A percentile compares a stretch with the other conserved stretches of the same genome.
Conservation (phyloP, 2,797 vertebrate species). For the Parambassis ranga region DNA sequence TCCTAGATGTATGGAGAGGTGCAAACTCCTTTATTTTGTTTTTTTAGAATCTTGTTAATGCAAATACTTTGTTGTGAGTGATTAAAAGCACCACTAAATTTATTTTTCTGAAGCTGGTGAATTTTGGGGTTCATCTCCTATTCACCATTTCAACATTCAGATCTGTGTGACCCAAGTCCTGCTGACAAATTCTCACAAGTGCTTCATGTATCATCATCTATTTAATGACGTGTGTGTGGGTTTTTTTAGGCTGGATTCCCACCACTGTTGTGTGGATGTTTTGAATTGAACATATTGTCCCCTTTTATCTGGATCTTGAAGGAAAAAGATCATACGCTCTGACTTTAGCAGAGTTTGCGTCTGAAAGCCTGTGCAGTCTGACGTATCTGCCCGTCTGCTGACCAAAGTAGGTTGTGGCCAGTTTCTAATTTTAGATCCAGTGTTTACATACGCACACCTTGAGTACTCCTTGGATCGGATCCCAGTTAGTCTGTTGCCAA, state of each 20-base stretch:
- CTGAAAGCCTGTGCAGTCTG: conserved; percentile 4
- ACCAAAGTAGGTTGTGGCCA: conserved; percentile 16
- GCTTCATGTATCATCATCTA: too few relatives aligned
- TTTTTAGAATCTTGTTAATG: too few relatives aligned
- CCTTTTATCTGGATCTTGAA: neutral
- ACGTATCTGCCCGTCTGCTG: conserved; percentile 23
- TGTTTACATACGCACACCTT: conserved; percentile 63
- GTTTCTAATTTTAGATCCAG: conserved; percentile 49
- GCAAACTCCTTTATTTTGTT: too few relatives aligned
- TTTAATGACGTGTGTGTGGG: neutral
- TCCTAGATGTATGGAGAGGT: too few relatives aligned
- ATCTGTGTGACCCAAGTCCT: neutral
- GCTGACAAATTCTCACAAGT: conserved; percentile 21
- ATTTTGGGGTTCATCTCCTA: too few relatives aligned
- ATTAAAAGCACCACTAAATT: too few relatives aligned
- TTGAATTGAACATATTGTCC: neutral
- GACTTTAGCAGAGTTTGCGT: neutral
- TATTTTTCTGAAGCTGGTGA: too few relatives aligned
- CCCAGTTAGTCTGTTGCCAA: conserved; percentile 44
- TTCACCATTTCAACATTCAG: neutral
- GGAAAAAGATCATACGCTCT: neutral
- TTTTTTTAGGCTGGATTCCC: neutral
- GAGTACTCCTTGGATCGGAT: conserved; percentile 38
- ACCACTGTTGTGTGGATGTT: neutral
- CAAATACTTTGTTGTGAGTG: too few relatives aligned